Base-by-base conservation (phyloP, 2,888 invertebrate genomes). In the Eilema depressum region DNA sequence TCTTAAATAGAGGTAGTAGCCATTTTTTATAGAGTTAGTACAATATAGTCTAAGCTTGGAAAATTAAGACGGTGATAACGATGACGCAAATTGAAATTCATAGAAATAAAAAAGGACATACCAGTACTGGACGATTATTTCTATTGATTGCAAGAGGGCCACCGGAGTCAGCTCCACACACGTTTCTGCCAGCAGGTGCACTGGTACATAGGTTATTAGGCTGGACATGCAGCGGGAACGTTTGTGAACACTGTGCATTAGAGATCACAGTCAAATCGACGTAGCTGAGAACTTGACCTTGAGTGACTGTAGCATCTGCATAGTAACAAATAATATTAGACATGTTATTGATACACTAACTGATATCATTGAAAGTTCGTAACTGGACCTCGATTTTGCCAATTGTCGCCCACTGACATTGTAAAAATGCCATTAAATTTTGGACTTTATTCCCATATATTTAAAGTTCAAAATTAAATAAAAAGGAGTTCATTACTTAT, bases 81-180 rank as follows among this genome's bases (percentile, higher is more conserved):
- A 17, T 41, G 17, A 47, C 20, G 47, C 5, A 14, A 56, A 23
- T 56, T 57, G 57, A n/a, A 11, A 8, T 33, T 47, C 20, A 20
- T 47, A 14, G 5, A 25, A 25, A 10, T 1, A 12, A 25, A 25
- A 20, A 7, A 33, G 30, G 7, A 41, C 64, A 12, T 57, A 65
- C 65, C 60, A 66, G 14, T 2, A 60, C 0, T 17, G 59, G 66
- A n/a, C 59, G 37, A 17, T n/a, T 26, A 11, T 66, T 66, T 14
- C 60, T 37, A 10, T 0, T 30, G n/a, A 62, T 30, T 1, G 14
- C 53, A 2, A 68, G 53, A 8, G 67, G 67, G n/a, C 67, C 67
- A 30, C 67, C 67, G 17, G 61, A 62, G 62, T 68, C 67, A 5
- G 30, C 62, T n/a, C 30, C 28, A 33, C 67, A 68, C 2, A 61